Percentiles rank a stretch among this genome's conserved stretches.
Evolutionary conservation across 1,140 invertebrate species (phyloP).

Genomic region (Pseudomyrmex flavicornis): DNA sequence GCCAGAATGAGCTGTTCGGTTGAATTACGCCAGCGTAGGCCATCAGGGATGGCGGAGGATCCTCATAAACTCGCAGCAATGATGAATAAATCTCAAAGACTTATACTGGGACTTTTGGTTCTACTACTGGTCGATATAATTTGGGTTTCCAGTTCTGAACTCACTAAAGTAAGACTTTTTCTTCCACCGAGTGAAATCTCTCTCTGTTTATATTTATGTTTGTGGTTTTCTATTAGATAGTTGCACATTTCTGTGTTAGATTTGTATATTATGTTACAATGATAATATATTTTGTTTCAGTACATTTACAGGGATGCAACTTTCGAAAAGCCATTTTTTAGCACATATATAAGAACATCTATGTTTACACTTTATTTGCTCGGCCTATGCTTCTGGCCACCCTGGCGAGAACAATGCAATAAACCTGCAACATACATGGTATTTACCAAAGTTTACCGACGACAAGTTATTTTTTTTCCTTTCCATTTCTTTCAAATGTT

Average conservation of each 20-base stretch:
- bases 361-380: constrained; percentile 94
- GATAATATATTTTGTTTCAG: constrained; percentile 85
- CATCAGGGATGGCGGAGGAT: constrained; percentile 83
- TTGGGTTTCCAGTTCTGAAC: constrained; percentile 94
- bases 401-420: constrained; percentile 92
- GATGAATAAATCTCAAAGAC: constrained; percentile 90
- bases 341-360: constrained; percentile 94
- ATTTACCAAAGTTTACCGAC: constrained; percentile 52
- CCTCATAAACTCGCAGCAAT: constrained; percentile 83
- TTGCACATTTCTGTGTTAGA: not conserved
- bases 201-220: not conserved
- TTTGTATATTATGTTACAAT: not conserved
- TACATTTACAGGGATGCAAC: constrained; percentile 92
- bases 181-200: constrained; percentile 29
- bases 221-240: not conserved
- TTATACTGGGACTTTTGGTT: constrained; percentile 91
- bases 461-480: not conserved
- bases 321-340: constrained; percentile 95
- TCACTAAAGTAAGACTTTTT: constrained; percentile 89
- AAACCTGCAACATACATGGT: constrained; percentile 89
- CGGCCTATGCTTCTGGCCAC: constrained; percentile 92
- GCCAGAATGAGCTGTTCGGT: constrained; percentile 81
- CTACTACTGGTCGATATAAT: constrained; percentile 94
- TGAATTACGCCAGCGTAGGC: constrained; percentile 82
- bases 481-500: not conserved